These are phyloP conservation scores for Carettochelys insculpta DNA, from an alignment of 2,113 vertebrate species.

Conservation along the genomic window DNA sequence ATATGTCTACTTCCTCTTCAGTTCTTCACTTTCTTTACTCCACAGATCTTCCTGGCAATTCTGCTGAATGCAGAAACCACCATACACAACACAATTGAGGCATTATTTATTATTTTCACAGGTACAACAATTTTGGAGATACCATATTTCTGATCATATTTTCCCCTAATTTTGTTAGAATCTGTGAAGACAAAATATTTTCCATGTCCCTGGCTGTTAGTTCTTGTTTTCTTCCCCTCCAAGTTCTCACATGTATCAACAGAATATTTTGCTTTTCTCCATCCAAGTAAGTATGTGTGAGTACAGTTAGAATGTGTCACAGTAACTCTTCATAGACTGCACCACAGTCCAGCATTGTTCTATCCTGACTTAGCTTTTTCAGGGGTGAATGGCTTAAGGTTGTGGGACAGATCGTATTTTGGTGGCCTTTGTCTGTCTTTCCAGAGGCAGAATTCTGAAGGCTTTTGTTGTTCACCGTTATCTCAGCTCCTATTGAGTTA, in stretches of 20 bases:
- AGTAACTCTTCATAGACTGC: neutral
- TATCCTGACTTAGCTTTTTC: neutral
- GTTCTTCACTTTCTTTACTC: neutral
- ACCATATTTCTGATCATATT: accelerated
- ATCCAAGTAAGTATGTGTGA: neutral
- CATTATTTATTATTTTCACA: neutral
- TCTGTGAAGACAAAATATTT: neutral
- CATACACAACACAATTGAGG: neutral
- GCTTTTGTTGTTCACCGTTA: neutral
- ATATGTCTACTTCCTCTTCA: neutral
- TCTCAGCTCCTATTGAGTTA: neutral
- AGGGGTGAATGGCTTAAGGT: neutral
- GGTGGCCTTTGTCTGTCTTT: neutral
- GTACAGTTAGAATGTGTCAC: neutral
- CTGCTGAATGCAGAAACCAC: neutral
- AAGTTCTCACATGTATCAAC: neutral
- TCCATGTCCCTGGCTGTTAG: neutral
- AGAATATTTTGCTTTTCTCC: neutral
- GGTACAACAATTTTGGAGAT: accelerated
- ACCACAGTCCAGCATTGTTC: neutral
- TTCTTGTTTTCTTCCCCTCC: neutral
- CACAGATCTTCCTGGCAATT: neutral
- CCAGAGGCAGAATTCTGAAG: neutral
- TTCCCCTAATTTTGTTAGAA: neutral
- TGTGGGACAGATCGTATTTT: neutral